A percentile compares a stretch with the other conserved stretches of the same genome.
phyloP scores from a whole-genome alignment of 2,888 invertebrate species.

The Pyrgus malvae region DNA sequence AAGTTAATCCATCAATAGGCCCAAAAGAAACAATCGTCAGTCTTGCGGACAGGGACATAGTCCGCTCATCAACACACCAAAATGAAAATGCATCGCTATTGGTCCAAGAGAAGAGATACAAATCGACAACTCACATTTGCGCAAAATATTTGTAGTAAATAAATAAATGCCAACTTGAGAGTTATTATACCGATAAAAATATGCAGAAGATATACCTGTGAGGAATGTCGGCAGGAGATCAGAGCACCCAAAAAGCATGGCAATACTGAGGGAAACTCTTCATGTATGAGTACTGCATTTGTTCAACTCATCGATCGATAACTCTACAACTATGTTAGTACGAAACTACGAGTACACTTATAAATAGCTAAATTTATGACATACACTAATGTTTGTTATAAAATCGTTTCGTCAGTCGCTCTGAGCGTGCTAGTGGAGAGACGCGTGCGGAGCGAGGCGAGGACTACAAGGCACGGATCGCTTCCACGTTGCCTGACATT shows the following conservation, averaged over 20 bases:
- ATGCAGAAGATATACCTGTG: constrained; percentile 33
- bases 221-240: constrained; percentile 33
- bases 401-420: constrained; percentile 5
- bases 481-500: constrained; percentile 28
- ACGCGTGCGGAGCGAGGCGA: not conserved
- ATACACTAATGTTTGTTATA: constrained; percentile 28
- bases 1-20: constrained; percentile 43
- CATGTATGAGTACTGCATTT: not conserved
- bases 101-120: constrained; percentile 39
- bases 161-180: constrained; percentile 26
- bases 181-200: constrained; percentile 26
- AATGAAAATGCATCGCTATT: constrained; percentile 38
- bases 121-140: constrained; percentile 17
- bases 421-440: constrained; percentile 26
- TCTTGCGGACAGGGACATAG: constrained; percentile 40
- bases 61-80: constrained; percentile 24
- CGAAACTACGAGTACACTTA: constrained; percentile 12
- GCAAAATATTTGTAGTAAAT: constrained; percentile 15
- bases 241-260: no score
- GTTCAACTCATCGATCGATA: constrained; percentile 4
- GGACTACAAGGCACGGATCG: constrained; percentile 16
- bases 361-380: constrained; percentile 23
- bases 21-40: constrained; percentile 45
- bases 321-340: not conserved
- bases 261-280: not conserved